Percentiles rank a stretch among this genome's conserved stretches.
These are phyloP conservation scores for Spatulosminthurus flaviceps DNA, from an alignment of 2,888 invertebrate genomes.

Conservation along the genomic window DNA sequence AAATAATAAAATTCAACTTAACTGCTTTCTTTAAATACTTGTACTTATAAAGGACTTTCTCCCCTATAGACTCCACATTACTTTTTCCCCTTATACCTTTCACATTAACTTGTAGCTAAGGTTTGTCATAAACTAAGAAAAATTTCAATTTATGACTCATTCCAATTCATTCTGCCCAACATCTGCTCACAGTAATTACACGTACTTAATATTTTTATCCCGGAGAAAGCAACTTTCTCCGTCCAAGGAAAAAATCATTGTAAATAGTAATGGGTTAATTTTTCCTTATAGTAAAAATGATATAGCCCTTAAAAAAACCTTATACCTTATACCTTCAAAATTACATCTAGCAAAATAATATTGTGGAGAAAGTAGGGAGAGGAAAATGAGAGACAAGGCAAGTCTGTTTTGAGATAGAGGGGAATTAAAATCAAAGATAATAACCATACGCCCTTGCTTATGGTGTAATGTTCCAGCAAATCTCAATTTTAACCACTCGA, in stretches of 20 bases:
- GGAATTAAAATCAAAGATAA: slow-evolving; percentile 28
- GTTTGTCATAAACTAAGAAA: slow-evolving; percentile 23
- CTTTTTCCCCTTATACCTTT: not conserved
- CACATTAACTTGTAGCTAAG: not conserved
- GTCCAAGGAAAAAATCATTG: not conserved
- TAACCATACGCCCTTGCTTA: slow-evolving; percentile 18
- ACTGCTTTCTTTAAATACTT: not conserved
- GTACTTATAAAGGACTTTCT: not conserved
- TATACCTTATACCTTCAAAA: too few relatives aligned
- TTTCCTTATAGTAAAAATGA: too few relatives aligned
- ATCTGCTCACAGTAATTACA: slow-evolving; percentile 11
- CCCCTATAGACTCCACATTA: not conserved
- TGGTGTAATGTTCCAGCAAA: slow-evolving; percentile 14
- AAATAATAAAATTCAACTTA: slow-evolving; percentile 44
- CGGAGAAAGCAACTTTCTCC: not conserved
- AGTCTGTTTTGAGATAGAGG: not conserved
- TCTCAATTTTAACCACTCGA: slow-evolving; percentile 8
- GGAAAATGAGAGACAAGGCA: too few relatives aligned
- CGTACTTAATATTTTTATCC: slow-evolving; percentile 16
- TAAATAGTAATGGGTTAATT: too few relatives aligned
- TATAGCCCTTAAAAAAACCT: too few relatives aligned
- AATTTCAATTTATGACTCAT: slow-evolving; percentile 21
- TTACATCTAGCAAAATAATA: too few relatives aligned
- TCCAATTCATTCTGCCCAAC: slow-evolving; percentile 9
- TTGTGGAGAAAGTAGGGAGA: too few relatives aligned